Evolutionary conservation across 1,140 invertebrate genomes (phyloP).

Genomic region (Metopolophium dirhodum): DNA sequence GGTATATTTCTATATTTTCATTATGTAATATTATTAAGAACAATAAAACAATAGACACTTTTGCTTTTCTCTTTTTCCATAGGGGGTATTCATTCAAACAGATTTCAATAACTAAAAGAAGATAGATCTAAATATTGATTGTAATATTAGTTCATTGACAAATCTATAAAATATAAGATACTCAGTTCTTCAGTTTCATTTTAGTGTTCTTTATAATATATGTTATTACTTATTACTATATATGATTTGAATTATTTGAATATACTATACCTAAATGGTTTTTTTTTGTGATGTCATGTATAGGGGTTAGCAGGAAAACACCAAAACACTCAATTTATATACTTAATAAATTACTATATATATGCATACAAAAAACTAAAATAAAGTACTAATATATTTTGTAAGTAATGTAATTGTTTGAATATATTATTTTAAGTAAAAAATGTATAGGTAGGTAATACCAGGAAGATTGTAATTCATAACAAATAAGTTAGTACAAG

Average conservation of each 20-base stretch:
- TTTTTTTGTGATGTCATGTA: neutral
- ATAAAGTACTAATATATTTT: too few relatives aligned
- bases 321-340: neutral
- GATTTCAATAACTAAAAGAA: neutral
- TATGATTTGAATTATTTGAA: too few relatives aligned
- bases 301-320: neutral
- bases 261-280: too few relatives aligned
- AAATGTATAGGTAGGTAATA: too few relatives aligned
- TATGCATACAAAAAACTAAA: neutral
- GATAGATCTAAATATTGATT: neutral
- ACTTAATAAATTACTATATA: neutral
- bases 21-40: neutral
- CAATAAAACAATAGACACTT: neutral
- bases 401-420: too few relatives aligned
- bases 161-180: neutral
- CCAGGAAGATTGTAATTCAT: too few relatives aligned
- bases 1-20: neutral
- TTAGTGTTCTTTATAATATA: too few relatives aligned
- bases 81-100: neutral
- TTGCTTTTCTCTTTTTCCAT: conserved; percentile 26
- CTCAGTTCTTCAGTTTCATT: neutral
- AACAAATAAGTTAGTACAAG: neutral
- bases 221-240: too few relatives aligned
- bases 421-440: too few relatives aligned
- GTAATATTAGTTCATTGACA: too few relatives aligned